Evolutionary conservation across 2,888 invertebrate genomes (phyloP).

Genomic region (Loripinus fragilis): DNA sequence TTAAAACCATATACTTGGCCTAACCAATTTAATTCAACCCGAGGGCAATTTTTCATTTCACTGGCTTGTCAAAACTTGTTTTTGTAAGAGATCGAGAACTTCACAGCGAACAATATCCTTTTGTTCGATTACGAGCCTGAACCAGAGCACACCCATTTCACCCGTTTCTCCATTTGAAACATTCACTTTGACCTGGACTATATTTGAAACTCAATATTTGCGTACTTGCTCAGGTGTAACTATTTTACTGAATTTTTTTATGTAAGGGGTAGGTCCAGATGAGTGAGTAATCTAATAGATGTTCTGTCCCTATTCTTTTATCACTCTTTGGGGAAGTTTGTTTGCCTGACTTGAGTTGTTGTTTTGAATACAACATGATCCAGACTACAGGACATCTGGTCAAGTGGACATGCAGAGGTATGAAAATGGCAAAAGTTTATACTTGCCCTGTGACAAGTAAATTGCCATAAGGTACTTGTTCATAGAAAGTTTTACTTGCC

Average conservation of each 20-base stretch:
- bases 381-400: too few relatives aligned
- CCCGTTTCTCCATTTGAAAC: slow-evolving; percentile 25
- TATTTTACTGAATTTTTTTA: not conserved
- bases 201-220: slow-evolving; percentile 14
- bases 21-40: slow-evolving; percentile 8
- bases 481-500: too few relatives aligned
- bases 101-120: slow-evolving; percentile 32
- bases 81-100: slow-evolving; percentile 15
- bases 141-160: slow-evolving; percentile 38
- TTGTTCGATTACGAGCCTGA: slow-evolving; percentile 26
- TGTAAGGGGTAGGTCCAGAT: too few relatives aligned
- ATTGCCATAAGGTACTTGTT: too few relatives aligned
- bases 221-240: not conserved
- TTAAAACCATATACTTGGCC: not conserved
- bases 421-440: too few relatives aligned
- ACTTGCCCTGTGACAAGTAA: too few relatives aligned
- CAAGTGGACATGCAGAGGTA: too few relatives aligned
- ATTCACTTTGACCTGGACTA: slow-evolving; percentile 29
- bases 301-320: too few relatives aligned
- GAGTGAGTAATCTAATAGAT: too few relatives aligned
- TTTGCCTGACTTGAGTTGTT: too few relatives aligned
- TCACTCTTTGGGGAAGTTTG: too few relatives aligned
- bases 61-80: slow-evolving; percentile 39
- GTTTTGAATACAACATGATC: too few relatives aligned
- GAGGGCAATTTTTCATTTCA: slow-evolving; percentile 19